Conservation (phyloP, 2,888 invertebrate genomes). For the Scrobipalpa atriplicella region DNA sequence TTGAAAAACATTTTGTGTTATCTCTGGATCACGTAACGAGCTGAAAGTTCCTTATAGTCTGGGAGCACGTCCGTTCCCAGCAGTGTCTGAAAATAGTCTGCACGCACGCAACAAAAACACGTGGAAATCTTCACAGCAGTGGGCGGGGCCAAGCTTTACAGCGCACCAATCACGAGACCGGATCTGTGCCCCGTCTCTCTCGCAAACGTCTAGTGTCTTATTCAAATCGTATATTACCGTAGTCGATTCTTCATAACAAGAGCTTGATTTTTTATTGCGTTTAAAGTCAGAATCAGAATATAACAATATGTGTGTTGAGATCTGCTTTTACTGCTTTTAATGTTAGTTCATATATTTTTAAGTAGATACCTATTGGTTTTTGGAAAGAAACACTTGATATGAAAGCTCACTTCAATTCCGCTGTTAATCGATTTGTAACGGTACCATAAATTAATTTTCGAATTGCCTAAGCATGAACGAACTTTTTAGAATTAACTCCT, state of each 20-base stretch:
- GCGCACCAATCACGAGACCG: constrained; percentile 47
- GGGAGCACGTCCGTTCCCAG: constrained; percentile 50
- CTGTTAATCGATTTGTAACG: constrained; percentile 26
- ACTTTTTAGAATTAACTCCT: not conserved
- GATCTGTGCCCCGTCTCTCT: constrained; percentile 42
- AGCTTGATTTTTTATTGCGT: constrained; percentile 70
- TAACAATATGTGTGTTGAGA: constrained; percentile 9
- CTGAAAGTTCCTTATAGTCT: constrained; percentile 50
- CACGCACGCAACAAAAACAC: constrained; percentile 65
- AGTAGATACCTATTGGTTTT: too few species aligned
- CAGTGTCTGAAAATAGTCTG: constrained; percentile 55
- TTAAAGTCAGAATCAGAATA: constrained; percentile 58
- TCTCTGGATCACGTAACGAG: constrained; percentile 15
- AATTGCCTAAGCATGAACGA: constrained; percentile 4
- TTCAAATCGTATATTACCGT: constrained; percentile 62
- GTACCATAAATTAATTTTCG: constrained; percentile 18
- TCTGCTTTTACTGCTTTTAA: not conserved
- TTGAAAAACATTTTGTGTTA: not conserved
- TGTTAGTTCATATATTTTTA: too few species aligned
- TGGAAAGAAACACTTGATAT: too few species aligned
- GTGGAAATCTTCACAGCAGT: constrained; percentile 50
- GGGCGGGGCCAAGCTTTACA: constrained; percentile 51
- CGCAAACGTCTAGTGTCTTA: constrained; percentile 41
- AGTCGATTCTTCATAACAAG: constrained; percentile 71
- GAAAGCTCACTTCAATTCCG: not conserved